Evolutionary conservation across 1,140 invertebrate genomes (phyloP).

Genomic region (Polypedilum pembai): DNA sequence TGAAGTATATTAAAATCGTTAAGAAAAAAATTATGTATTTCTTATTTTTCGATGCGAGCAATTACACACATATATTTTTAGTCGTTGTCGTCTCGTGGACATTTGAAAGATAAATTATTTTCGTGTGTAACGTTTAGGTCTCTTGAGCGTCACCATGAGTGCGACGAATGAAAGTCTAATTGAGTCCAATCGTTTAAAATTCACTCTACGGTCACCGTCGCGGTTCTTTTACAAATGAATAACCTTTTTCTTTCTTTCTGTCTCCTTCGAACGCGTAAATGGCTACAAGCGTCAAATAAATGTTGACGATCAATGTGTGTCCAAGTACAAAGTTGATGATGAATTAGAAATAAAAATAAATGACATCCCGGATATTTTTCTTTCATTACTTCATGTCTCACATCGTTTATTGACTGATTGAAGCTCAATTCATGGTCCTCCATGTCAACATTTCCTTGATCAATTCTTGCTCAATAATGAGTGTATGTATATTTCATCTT

Average conservation of each 20-base stretch:
- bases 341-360: constrained; percentile 12
- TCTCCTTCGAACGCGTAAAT: background rate
- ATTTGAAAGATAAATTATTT: background rate
- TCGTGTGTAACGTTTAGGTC: background rate
- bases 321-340: constrained; percentile 11
- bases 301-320: no score
- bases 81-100: background rate
- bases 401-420: constrained; percentile 8
- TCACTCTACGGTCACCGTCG: constrained; percentile 15
- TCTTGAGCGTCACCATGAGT: constrained; percentile 17
- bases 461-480: background rate
- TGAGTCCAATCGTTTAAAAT: background rate
- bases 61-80: background rate
- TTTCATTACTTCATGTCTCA: background rate
- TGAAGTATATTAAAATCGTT: no score
- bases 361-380: constrained; percentile 27
- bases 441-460: constrained; percentile 12
- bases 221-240: constrained; percentile 2
- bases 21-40: no score
- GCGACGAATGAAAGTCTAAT: constrained; percentile 7
- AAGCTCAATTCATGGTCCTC: constrained; percentile 16
- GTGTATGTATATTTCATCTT: background rate
- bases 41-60: background rate
- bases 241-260: background rate
- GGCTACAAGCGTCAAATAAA: background rate